These are phyloP conservation scores for Acronicta aceris DNA, from an alignment of 2,888 invertebrate genomes.

Conservation along the genomic window DNA sequence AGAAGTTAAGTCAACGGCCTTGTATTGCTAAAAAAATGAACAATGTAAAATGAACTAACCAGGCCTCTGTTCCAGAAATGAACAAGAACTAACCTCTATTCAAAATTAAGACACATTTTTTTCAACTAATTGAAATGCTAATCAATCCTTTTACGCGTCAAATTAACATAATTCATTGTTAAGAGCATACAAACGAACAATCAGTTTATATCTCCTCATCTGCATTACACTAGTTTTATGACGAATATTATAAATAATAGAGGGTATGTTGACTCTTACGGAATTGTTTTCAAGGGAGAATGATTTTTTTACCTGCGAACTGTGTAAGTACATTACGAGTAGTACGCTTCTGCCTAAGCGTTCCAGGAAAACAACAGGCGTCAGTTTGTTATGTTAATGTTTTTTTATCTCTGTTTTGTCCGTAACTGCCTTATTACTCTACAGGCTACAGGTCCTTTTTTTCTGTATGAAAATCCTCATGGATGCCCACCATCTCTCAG, in stretches of 20 bases:
- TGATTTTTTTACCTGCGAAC: too few relatives aligned
- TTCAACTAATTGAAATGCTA: slow-evolving; percentile 45
- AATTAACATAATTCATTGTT: slow-evolving; percentile 38
- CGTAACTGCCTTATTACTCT: too few relatives aligned
- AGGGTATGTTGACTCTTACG: too few relatives aligned
- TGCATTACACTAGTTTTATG: slow-evolving; percentile 32
- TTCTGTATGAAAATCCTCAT: too few relatives aligned
- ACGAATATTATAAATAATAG: neutral
- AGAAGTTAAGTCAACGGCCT: neutral
- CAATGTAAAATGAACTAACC: neutral
- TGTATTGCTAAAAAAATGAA: neutral
- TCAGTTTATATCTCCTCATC: slow-evolving; percentile 41
- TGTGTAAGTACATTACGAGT: too few relatives aligned
- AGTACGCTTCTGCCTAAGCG: too few relatives aligned
- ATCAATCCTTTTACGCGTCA: slow-evolving; percentile 30
- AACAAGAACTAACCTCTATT: slow-evolving; percentile 6
- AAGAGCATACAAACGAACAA: slow-evolving; percentile 16
- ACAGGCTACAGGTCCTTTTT: too few relatives aligned
- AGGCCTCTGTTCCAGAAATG: neutral
- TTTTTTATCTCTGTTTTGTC: too few relatives aligned
- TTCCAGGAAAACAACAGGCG: too few relatives aligned
- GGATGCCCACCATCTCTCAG: too few relatives aligned
- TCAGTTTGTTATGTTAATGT: too few relatives aligned
- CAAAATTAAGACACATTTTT: slow-evolving; percentile 24
- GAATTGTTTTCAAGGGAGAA: too few relatives aligned